phyloP scores from a whole-genome alignment of 2,113 vertebrate species.

The Dicrurus megarhynchus region DNA sequence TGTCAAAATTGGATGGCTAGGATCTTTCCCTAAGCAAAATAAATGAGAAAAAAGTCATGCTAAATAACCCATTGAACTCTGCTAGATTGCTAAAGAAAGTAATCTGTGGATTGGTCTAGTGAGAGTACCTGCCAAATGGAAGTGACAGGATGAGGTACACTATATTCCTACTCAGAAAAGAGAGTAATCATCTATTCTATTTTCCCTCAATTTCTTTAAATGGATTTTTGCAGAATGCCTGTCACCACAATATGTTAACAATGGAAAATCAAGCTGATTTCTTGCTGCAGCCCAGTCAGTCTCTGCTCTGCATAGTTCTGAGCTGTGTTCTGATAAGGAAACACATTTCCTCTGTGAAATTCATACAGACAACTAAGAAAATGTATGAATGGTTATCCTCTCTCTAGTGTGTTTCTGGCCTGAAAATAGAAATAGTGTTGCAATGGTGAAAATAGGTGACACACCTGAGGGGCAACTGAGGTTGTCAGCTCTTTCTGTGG shows the following conservation, averaged over 20 bases:
- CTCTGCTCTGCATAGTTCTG: not conserved
- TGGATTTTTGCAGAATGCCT: not conserved
- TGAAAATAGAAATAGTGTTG: not conserved
- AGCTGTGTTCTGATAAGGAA: not conserved
- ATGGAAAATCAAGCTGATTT: conserved; percentile 4
- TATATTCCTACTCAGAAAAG: not conserved
- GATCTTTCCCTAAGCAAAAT: not conserved
- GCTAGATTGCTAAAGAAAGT: not conserved
- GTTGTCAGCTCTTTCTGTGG: not conserved
- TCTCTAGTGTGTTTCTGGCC: not conserved
- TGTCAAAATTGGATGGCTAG: not conserved
- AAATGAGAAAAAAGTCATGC: not conserved
- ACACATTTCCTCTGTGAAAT: not conserved
- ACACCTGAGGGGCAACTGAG: not conserved
- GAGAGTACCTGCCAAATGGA: not conserved
- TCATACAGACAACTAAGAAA: not conserved
- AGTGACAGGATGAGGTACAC: not conserved
- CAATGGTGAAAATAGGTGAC: not conserved
- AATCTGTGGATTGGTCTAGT: not conserved
- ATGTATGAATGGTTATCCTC: not conserved
- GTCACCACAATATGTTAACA: not conserved
- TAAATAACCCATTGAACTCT: not conserved
- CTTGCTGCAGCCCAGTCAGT: not conserved
- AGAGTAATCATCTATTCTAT: not conserved
- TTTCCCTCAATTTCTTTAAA: not conserved